phyloP scores from a whole-genome alignment of 2,888 invertebrate species.

The Gastrophysa polygoni region DNA sequence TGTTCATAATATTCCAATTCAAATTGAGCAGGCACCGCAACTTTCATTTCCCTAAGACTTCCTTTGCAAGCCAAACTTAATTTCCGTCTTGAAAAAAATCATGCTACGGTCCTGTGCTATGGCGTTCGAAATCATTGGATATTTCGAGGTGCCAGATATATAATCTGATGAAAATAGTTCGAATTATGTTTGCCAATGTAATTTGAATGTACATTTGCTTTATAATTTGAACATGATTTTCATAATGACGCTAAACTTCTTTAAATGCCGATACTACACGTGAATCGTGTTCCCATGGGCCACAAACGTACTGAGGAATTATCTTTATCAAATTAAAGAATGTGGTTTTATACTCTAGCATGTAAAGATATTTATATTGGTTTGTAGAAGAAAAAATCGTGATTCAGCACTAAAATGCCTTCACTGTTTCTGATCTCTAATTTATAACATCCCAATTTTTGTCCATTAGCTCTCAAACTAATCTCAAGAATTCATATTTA shows the following conservation, averaged over 20 bases:
- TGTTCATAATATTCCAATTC: no score
- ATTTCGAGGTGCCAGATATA: constrained; percentile 29
- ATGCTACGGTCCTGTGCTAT: constrained; percentile 17
- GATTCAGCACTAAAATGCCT: constrained; percentile 11
- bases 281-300: no score
- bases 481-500: constrained; percentile 31
- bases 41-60: no score
- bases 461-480: constrained; percentile 25
- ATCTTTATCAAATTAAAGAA: background rate
- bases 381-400: constrained; percentile 12
- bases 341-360: background rate
- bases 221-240: constrained; percentile 3
- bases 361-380: background rate
- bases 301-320: background rate
- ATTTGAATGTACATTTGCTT: constrained; percentile 20
- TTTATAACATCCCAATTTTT: constrained; percentile 10
- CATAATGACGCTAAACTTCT: background rate
- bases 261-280: background rate
- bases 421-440: constrained; percentile 20
- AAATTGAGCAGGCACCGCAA: no score
- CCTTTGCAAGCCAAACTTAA: background rate
- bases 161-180: constrained; percentile 30
- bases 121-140: constrained; percentile 14
- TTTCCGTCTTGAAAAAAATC: no score
- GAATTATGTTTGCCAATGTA: constrained; percentile 30